These are phyloP conservation scores for Coptodon rendalli DNA, from an alignment of 2,113 vertebrate genomes.

Conservation along the genomic window DNA sequence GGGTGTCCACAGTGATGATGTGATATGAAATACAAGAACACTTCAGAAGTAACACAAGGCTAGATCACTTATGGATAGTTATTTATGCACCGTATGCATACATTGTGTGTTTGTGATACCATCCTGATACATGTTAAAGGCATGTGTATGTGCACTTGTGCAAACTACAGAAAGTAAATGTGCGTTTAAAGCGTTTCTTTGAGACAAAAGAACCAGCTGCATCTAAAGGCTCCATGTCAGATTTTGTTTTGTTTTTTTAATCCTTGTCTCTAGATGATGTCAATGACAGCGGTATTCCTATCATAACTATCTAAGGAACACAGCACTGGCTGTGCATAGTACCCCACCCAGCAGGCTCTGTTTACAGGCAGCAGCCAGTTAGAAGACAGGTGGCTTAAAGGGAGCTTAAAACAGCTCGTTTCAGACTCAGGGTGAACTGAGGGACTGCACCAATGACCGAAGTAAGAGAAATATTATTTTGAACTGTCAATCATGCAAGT, in stretches of 20 bases:
- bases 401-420: not conserved
- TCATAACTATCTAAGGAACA: not conserved
- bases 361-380: not conserved
- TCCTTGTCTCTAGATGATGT: not conserved
- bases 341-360: not conserved
- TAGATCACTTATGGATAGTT: not conserved
- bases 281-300: not conserved
- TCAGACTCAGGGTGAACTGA: not conserved
- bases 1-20: not conserved
- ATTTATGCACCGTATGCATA: not conserved
- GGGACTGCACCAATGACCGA: not conserved
- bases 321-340: not conserved
- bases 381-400: not conserved
- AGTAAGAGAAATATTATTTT: not conserved
- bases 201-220: not conserved
- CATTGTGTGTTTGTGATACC: not conserved
- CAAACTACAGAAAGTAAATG: not conserved
- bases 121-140: not conserved
- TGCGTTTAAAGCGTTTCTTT: not conserved
- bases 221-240: not conserved
- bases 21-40: not conserved
- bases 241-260: no score
- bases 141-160: not conserved
- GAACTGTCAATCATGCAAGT: no score
- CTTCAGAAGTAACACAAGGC: not conserved